Evolutionary conservation across 2,797 vertebrate species (phyloP), one percentile per base, ranked within the genome.

Genomic region (Melanotaenia trifasciata): DNA sequence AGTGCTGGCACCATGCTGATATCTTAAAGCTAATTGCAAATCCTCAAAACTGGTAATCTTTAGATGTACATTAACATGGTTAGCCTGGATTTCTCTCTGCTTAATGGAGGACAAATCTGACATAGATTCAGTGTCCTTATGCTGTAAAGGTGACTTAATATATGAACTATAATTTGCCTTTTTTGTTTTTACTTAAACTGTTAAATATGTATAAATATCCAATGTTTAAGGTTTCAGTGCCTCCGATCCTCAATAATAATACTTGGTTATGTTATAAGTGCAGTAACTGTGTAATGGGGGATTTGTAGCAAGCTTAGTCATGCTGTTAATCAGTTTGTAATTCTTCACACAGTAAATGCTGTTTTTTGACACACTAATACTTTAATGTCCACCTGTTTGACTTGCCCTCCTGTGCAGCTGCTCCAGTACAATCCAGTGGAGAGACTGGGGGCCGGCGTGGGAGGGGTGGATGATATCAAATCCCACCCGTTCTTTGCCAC

Each of bases 401-500:
- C 32, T 58, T 35, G 10, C 45, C 36, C 6, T 79, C 24, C 43
- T 67, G 28, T 63, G 72, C 83, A 99, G 98, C 93, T 99, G 86
- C 95, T 99, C 84, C 98, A 99, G 95, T 99, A 95, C 93, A 98
- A 99, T 91, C 96, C 97, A 9, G 84, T 92, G 65, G 98, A 99
- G 84, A 94, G 98, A 74, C 95, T 99, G 80, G 98, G 98, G 43
- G 95, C 98, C 18, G 98, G 98, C 1, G 97, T 94, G 40, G 96
- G 95, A 51, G 98, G 97, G 30, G 97, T 95, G 60, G 98, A 99
- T 85, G 98, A 99, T 77, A 98, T 99, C 88, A 98, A 97, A 91
- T 97, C 98, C 68, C 98, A 99, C 86, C 98, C 98, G 0, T 99
- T 99, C 92, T 99, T 99, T 84, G 91, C 94, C 80, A 93, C 84